Evolutionary conservation across 1,140 invertebrate species (phyloP).

Genomic region (Temnothorax curvispinosus): DNA sequence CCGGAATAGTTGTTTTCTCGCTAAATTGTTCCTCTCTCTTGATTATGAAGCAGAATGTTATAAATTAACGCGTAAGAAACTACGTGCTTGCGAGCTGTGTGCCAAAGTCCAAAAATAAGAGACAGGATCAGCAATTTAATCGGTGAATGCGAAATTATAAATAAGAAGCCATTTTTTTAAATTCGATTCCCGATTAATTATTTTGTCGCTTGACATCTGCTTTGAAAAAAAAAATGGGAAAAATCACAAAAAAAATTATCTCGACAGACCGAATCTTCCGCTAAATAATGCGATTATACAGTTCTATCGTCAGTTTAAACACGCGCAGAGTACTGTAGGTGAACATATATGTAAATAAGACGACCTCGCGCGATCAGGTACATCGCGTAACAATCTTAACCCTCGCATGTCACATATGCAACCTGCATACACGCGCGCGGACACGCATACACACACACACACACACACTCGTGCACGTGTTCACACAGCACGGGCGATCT

Average conservation of each 20-base stretch:
- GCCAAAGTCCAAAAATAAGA: background rate
- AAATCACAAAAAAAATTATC: background rate
- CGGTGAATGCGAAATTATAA: background rate
- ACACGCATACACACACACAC: background rate
- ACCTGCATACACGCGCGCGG: background rate
- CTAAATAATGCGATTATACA: background rate
- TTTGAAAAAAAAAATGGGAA: background rate
- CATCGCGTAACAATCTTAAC: slow-evolving; percentile 66
- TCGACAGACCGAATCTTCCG: background rate
- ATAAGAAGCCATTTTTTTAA: background rate
- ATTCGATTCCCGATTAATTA: background rate
- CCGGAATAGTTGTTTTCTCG: slow-evolving; percentile 4
- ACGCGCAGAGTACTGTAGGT: slow-evolving; percentile 20
- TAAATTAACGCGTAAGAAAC: background rate
- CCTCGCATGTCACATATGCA: slow-evolving; percentile 53
- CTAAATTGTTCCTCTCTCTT: background rate
- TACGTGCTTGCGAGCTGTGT: background rate
- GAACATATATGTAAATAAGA: slow-evolving; percentile 69
- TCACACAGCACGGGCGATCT: slow-evolving; percentile 72
- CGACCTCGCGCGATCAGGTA: slow-evolving; percentile 25
- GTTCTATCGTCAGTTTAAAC: background rate
- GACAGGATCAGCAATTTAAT: background rate
- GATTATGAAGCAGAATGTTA: background rate
- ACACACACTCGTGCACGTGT: background rate
- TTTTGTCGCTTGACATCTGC: background rate